A percentile compares a stretch with the other conserved stretches of the same genome.
Evolutionary conservation across 2,113 vertebrate species (phyloP).

Genomic region (Recurvirostra avosetta): DNA sequence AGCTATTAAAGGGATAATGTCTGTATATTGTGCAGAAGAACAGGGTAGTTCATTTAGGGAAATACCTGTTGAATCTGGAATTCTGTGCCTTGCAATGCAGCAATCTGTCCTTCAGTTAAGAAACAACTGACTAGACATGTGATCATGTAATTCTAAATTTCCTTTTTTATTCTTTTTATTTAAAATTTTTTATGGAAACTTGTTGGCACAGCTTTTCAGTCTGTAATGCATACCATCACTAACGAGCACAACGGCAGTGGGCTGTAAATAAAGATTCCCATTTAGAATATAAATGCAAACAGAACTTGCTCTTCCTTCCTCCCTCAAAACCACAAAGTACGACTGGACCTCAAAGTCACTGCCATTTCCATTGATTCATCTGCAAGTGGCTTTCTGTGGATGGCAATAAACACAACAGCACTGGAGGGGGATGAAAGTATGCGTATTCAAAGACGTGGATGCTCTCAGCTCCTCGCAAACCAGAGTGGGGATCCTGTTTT

Average conservation of each 20-base stretch:
- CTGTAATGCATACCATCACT: background rate
- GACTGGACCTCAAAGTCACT: background rate
- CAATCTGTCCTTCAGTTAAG: background rate
- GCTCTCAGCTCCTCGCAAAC: background rate
- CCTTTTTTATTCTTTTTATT: background rate
- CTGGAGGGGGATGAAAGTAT: background rate
- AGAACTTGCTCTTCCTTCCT: background rate
- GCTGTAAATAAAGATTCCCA: background rate
- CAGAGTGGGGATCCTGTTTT: background rate
- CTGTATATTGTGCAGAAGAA: background rate
- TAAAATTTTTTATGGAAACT: background rate
- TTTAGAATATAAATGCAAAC: background rate
- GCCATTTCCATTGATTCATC: background rate
- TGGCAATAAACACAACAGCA: background rate
- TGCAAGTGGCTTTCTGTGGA: background rate
- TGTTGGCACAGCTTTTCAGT: background rate
- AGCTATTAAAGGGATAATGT: background rate
- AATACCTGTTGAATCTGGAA: background rate
- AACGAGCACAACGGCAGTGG: background rate
- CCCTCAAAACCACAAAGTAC: background rate
- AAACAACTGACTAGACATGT: background rate
- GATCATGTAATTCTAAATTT: background rate
- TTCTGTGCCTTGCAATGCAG: background rate
- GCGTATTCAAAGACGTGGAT: background rate
- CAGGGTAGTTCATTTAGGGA: background rate